phyloP scores from a whole-genome alignment of 2,113 vertebrate species.

The Gasterosteus aculeatus region DNA sequence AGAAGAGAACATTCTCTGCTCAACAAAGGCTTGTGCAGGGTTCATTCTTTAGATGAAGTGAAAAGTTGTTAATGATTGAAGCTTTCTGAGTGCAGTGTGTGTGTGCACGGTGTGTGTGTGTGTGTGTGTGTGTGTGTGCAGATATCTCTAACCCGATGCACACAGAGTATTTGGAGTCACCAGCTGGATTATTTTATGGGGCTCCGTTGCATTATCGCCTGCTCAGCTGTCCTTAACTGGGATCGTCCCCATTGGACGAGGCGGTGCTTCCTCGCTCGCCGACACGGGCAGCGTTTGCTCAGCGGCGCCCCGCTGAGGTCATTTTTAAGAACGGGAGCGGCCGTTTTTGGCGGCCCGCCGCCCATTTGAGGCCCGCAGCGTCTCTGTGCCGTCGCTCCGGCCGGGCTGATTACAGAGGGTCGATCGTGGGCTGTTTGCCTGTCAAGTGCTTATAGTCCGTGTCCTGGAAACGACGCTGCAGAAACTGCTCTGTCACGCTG shows the following conservation, averaged over 20 bases:
- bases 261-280: conserved; percentile 11
- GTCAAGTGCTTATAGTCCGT: conserved; percentile 39
- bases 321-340: conserved; percentile 16
- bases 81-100: too few relatives aligned
- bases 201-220: conserved; percentile 54
- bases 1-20: too few relatives aligned
- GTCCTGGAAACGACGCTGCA: conserved; percentile 47
- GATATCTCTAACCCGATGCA: conserved; percentile 30
- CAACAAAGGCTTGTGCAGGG: too few relatives aligned
- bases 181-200: conserved; percentile 58
- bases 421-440: conserved; percentile 38
- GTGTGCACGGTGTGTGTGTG: conserved; percentile 1
- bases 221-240: conserved; percentile 59
- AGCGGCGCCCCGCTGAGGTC: conserved; percentile 17
- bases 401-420: conserved; percentile 56
- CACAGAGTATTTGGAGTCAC: conserved; percentile 37
- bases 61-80: too few relatives aligned
- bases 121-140: conserved; percentile 9
- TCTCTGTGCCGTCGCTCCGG: conserved; percentile 5
- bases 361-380: conserved; percentile 44
- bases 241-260: conserved; percentile 55
- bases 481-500: conserved; percentile 30
- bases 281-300: conserved; percentile 1
- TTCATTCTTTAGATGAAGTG: too few relatives aligned
- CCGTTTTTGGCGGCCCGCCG: conserved; percentile 30